Percentiles rank a stretch among this genome's conserved stretches.
These are phyloP conservation scores for Monochamus alternatus DNA, from an alignment of 2,888 invertebrate genomes.

Conservation along the genomic window DNA sequence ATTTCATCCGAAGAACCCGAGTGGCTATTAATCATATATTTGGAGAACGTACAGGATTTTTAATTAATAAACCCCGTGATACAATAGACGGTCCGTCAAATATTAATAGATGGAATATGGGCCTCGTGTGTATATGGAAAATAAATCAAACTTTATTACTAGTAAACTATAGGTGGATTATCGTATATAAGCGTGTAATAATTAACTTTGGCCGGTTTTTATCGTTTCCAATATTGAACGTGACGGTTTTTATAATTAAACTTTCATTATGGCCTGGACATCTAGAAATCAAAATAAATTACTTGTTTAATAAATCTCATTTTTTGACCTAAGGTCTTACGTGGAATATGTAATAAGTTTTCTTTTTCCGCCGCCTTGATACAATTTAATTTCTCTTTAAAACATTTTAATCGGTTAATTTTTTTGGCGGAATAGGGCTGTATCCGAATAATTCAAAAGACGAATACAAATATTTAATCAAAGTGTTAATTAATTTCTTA, in stretches of 20 bases:
- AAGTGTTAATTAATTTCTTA: too few relatives aligned
- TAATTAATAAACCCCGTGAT: not conserved
- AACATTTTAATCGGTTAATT: not conserved
- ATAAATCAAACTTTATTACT: constrained; percentile 3
- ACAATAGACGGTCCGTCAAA: constrained; percentile 3
- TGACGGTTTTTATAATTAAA: constrained; percentile 11
- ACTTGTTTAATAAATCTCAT: constrained; percentile 9
- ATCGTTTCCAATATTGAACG: not conserved
- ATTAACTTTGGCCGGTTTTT: constrained; percentile 12
- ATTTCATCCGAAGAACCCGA: constrained; percentile 2
- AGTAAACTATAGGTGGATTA: not conserved
- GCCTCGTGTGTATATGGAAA: not conserved
- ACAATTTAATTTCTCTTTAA: constrained; percentile 1
- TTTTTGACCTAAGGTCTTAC: not conserved
- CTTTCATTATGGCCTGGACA: constrained; percentile 9
- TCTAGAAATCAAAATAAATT: constrained; percentile 11
- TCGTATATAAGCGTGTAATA: constrained; percentile 7
- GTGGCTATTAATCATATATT: constrained; percentile 6
- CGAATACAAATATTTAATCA: too few relatives aligned
- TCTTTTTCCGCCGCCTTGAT: not conserved
- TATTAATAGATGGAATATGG: constrained; percentile 12
- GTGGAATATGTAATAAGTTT: not conserved
- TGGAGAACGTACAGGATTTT: constrained; percentile 6
- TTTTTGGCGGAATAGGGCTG: not conserved
- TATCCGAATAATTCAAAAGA: too few relatives aligned